A percentile compares a stretch with the other conserved stretches of the same genome.
Evolutionary conservation across 2,888 invertebrate species (phyloP).

Genomic region (Drosophila mayaguana): DNA sequence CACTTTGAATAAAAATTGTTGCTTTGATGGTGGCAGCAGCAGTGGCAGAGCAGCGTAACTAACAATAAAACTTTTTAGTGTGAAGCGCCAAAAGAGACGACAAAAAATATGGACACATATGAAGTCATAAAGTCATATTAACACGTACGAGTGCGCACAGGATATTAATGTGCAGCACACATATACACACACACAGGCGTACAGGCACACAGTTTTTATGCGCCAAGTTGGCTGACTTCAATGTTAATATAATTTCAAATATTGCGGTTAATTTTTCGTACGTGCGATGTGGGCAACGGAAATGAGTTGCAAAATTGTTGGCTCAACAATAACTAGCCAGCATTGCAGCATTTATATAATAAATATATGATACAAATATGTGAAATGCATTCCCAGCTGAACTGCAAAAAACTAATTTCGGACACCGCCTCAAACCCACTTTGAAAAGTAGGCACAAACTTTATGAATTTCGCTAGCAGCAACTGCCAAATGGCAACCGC

Average conservation of each 20-base stretch:
- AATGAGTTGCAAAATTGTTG: constrained; percentile 60
- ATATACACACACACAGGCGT: constrained; percentile 33
- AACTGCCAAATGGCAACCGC: constrained; percentile 33
- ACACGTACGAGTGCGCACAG: constrained; percentile 85
- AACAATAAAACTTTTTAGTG: constrained; percentile 78
- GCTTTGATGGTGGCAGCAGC: constrained; percentile 67
- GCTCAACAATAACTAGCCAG: constrained; percentile 28
- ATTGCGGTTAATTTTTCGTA: constrained; percentile 72
- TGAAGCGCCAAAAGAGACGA: constrained; percentile 66
- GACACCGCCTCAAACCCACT: constrained; percentile 23
- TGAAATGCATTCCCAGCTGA: constrained; percentile 40
- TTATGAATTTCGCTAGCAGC: constrained; percentile 64
- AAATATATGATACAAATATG: constrained; percentile 1
- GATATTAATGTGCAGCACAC: constrained; percentile 77
- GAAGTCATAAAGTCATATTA: constrained; percentile 85
- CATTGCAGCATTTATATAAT: constrained; percentile 34
- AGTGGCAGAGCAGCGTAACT: constrained; percentile 60
- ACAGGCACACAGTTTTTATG: constrained; percentile 36
- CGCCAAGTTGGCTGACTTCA: constrained; percentile 53
- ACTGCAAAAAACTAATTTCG: constrained; percentile 61
- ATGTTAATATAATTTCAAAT: constrained; percentile 77
- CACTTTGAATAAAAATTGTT: constrained; percentile 80
- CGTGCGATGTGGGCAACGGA: constrained; percentile 38
- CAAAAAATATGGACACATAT: constrained; percentile 78
- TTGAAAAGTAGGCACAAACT: constrained; percentile 48